phyloP scores from a whole-genome alignment of 2,797 vertebrate genomes.

The Cossypha polioptera region DNA sequence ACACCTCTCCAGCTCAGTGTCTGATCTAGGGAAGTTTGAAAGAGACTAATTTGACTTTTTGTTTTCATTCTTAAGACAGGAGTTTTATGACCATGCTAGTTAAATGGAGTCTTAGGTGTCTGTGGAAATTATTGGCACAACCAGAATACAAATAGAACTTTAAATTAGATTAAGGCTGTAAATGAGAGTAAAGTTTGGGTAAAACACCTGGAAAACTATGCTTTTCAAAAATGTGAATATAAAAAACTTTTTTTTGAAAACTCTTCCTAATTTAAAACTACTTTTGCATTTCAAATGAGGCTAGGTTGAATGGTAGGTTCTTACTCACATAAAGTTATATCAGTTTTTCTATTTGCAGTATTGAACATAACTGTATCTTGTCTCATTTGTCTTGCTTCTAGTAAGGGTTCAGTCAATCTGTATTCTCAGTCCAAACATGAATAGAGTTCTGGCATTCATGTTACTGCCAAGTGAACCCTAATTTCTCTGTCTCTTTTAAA shows the following conservation, averaged over 20 bases:
- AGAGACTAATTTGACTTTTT: background rate
- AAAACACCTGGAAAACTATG: background rate
- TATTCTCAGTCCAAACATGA: background rate
- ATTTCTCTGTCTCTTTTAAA: background rate
- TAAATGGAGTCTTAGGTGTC: background rate
- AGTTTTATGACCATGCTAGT: background rate
- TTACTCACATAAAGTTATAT: background rate
- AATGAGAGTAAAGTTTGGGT: background rate
- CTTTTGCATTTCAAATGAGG: background rate
- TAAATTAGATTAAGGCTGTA: background rate
- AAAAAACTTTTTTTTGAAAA: background rate
- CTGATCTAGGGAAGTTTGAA: background rate
- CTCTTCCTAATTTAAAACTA: background rate
- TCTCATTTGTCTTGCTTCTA: background rate
- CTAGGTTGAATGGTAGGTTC: background rate
- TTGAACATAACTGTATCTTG: background rate
- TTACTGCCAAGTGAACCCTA: background rate
- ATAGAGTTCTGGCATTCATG: background rate
- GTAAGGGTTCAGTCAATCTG: background rate
- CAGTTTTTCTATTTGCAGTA: background rate
- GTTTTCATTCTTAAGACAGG: background rate
- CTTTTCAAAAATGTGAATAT: background rate
- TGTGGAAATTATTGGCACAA: background rate
- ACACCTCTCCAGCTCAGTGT: background rate
- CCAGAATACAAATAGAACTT: background rate